A percentile compares a stretch with the other conserved stretches of the same genome.
phyloP scores from a whole-genome alignment of 2,888 invertebrate genomes.

The Himalopsyche kuldschensis region DNA sequence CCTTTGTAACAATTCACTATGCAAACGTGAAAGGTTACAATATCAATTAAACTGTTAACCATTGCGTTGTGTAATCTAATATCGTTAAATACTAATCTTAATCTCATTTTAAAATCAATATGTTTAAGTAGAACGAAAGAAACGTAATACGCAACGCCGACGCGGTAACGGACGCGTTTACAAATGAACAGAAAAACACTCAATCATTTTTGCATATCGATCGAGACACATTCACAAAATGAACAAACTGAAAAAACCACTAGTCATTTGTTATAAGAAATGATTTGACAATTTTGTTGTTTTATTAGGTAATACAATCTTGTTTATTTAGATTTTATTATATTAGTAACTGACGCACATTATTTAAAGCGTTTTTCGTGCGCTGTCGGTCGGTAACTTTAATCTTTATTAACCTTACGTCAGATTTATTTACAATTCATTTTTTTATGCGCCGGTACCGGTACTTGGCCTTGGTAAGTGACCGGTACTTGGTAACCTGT shows the following conservation, averaged over 20 bases:
- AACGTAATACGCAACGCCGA: background rate
- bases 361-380: too few relatives aligned
- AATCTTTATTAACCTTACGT: too few relatives aligned
- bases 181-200: background rate
- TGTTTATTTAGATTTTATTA: too few relatives aligned
- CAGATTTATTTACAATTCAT: too few relatives aligned
- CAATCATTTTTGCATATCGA: background rate
- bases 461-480: too few relatives aligned
- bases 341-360: too few relatives aligned
- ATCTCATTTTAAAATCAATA: background rate
- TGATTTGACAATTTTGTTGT: background rate
- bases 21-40: background rate
- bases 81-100: background rate
- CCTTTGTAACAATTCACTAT: too few relatives aligned
- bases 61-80: background rate
- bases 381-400: too few relatives aligned
- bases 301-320: background rate
- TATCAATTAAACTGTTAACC: background rate
- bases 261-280: background rate
- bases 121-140: background rate
- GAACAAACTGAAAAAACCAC: background rate
- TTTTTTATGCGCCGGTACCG: too few relatives aligned
- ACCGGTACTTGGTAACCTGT: too few relatives aligned
- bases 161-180: background rate
- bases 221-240: background rate